phyloP scores from a whole-genome alignment of 35 echinoderm and acorn worm genomes.

The Chiridota heheva region DNA sequence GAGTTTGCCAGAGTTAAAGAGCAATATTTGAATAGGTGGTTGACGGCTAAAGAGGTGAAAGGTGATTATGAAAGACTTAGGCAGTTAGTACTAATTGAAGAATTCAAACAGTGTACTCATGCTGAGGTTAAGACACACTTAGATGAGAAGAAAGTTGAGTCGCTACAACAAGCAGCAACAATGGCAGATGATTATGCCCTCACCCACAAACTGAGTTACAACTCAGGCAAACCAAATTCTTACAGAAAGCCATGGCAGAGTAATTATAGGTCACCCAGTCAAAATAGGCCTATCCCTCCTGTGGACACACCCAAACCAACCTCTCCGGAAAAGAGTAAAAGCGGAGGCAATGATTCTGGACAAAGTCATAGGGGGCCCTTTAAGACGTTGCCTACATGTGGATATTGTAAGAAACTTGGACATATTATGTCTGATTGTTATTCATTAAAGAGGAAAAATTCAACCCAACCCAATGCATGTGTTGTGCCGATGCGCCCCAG shows the following conservation, averaged over 20 bases:
- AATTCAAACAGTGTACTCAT: slow-evolving; percentile 17
- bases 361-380: neutral
- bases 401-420: neutral
- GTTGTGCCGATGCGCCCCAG: neutral
- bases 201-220: slow-evolving; percentile 2
- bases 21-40: neutral
- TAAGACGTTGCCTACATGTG: neutral
- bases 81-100: slow-evolving; percentile 17
- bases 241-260: neutral
- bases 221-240: neutral
- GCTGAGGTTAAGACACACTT: slow-evolving; percentile 20
- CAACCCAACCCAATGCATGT: neutral
- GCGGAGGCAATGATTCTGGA: neutral
- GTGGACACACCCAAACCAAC: neutral
- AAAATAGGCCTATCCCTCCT: neutral
- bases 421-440: slow-evolving; percentile 6
- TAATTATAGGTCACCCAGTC: neutral
- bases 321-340: neutral
- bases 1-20: slow-evolving; percentile 9
- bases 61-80: slow-evolving; percentile 14
- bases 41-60: slow-evolving; percentile 15
- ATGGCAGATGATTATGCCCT: slow-evolving; percentile 28
- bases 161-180: slow-evolving; percentile 17
- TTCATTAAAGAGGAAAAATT: neutral
- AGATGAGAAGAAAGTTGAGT: slow-evolving; percentile 19